Evolutionary conservation across 2,113 vertebrate genomes (phyloP), one percentile per base, ranked within the genome.

Genomic region (Crotophaga sulcirostris): DNA sequence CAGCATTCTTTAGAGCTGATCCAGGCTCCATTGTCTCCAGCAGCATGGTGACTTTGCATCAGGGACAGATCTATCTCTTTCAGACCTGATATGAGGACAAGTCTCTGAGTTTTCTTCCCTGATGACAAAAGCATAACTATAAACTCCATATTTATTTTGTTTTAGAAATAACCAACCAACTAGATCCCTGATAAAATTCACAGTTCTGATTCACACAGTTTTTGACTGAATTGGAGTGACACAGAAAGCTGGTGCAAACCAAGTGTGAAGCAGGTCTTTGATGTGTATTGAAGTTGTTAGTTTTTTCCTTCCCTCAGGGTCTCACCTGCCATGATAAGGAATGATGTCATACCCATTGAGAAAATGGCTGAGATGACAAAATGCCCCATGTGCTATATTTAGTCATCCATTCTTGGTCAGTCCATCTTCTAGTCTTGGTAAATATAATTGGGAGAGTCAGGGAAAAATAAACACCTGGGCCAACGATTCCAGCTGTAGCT

Each of bases 281-380:
- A 68, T 1, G 0, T 17, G 73, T 84, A 54, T 44, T 77, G 83
- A 68, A 84, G 76, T 4, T 81, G 14, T 79, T 63, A 19, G 29
- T 17, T 92, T 55, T 68, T 70, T 60, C 75, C 68, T 81, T 83
- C 78, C 92, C 92, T 73, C 58, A 11, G 82, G 90, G 64, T 90
- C 63, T 85, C 0, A 0, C 51, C 79, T 94, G 85, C 67, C 4
- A 0, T 12, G 85, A 42, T 74, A 70, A 74, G 79, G 17, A 77
- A 64, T 92, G 79, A 85, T 92, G 87, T 88, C 87, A 95, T 6
- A 2, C 68, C 94, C 60, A 23, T 11, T 36, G 55, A 83, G 79
- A 88, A 44, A 75, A 77, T 28, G 82, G 81, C 31, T 2, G 16
- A 84, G 77, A 86, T 90, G 78, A 86, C 94, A 93, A 77, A 92